Conservation (phyloP, 2,113 vertebrate species). For the Nibea coibor region DNA sequence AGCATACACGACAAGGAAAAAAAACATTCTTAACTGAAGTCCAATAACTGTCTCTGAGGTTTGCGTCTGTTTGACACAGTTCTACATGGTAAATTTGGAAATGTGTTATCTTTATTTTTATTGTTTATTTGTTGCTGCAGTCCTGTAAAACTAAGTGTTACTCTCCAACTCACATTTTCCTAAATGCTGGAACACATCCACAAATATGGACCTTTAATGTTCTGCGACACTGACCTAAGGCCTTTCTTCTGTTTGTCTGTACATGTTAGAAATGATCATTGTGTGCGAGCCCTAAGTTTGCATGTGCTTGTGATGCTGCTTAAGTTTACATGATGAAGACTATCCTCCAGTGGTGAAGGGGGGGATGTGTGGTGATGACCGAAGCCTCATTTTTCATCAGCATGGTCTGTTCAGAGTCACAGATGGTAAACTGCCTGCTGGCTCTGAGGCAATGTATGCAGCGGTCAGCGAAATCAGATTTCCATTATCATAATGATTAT, state of each 20-base stretch:
- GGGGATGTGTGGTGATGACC: background rate
- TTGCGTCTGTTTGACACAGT: no score
- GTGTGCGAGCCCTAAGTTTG: background rate
- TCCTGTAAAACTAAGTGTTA: background rate
- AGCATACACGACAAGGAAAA: no score
- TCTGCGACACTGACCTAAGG: no score
- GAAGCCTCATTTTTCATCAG: background rate
- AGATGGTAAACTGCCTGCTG: conserved; percentile 4
- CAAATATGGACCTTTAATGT: no score
- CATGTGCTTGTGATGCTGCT: background rate
- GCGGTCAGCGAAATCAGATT: conserved; percentile 6
- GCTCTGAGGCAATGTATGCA: conserved; percentile 9
- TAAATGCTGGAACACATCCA: background rate
- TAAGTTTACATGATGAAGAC: background rate
- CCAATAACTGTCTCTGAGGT: no score
- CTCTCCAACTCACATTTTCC: background rate
- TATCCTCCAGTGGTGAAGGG: background rate
- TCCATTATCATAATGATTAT: conserved; percentile 14
- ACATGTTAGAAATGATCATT: background rate
- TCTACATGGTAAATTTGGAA: no score
- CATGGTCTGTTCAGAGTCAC: background rate
- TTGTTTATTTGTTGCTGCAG: no score
- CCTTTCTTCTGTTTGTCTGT: no score
- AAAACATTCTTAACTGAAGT: no score
- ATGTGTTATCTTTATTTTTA: no score